These are phyloP conservation scores for Plumapathes pennacea DNA, from an alignment of 92 coral and sea anemone species.

Conservation along the genomic window DNA sequence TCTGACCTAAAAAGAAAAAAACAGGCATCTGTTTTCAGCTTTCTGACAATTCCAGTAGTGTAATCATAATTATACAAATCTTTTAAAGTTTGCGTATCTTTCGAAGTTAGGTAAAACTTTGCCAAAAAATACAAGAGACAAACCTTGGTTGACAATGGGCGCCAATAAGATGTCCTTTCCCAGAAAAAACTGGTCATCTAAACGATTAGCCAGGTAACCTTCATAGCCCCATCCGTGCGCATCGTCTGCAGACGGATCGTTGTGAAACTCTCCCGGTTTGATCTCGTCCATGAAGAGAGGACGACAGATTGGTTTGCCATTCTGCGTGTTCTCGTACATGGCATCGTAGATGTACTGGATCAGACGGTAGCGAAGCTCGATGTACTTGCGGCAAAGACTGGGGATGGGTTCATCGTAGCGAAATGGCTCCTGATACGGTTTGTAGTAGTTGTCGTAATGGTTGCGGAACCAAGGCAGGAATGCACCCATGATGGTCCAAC, in stretches of 20 bases:
- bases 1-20: constrained; percentile 46
- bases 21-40: too few relatives aligned
- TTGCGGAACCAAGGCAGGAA: constrained; percentile 82
- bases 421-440: constrained; percentile 72
- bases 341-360: constrained; percentile 79
- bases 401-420: constrained; percentile 68
- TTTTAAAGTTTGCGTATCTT: too few relatives aligned
- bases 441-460: constrained; percentile 75
- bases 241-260: constrained; percentile 69
- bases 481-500: constrained; percentile 83
- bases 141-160: constrained; percentile 70
- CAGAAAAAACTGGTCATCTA: constrained; percentile 77
- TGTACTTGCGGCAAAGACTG: constrained; percentile 78
- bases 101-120: too few relatives aligned
- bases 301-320: constrained; percentile 74
- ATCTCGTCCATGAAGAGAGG: constrained; percentile 78
- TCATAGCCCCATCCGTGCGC: constrained; percentile 60
- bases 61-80: too few relatives aligned
- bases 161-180: constrained; percentile 62
- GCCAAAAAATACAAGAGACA: too few relatives aligned
- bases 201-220: constrained; percentile 65
- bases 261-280: constrained; percentile 51
- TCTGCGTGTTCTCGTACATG: constrained; percentile 68
- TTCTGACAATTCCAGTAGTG: too few relatives aligned
- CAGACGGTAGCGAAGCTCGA: constrained; percentile 71